Percentiles rank a stretch among this genome's conserved stretches.
phyloP scores from a whole-genome alignment of 2,113 vertebrate species.

The Promerops cafer region DNA sequence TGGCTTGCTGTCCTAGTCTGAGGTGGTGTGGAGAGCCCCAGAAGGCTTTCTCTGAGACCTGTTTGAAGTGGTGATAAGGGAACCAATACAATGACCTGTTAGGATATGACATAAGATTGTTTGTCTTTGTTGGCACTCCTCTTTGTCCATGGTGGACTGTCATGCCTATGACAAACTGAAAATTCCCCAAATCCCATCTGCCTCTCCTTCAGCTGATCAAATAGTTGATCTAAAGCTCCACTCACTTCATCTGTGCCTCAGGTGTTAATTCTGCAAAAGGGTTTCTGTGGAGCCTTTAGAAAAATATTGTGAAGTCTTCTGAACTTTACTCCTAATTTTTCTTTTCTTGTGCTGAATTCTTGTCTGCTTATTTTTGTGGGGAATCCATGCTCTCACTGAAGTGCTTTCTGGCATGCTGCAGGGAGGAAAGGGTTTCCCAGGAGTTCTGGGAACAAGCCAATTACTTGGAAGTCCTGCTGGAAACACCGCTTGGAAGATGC shows the following conservation, averaged over 20 bases:
- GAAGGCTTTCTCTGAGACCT: background rate
- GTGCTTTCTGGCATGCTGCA: background rate
- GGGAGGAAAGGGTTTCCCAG: background rate
- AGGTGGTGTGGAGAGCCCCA: background rate
- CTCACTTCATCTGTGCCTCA: background rate
- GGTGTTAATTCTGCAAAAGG: background rate
- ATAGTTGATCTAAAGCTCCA: background rate
- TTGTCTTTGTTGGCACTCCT: background rate
- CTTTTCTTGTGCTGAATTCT: background rate
- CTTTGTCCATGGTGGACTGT: background rate
- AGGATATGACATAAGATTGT: background rate
- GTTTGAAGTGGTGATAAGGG: background rate
- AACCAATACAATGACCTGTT: accelerated
- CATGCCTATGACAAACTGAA: accelerated
- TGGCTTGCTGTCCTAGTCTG: background rate
- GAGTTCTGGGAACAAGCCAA: background rate
- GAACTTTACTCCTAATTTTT: background rate
- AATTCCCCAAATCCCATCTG: background rate
- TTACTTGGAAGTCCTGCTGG: background rate
- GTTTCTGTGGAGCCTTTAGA: background rate
- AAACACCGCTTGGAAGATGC: background rate
- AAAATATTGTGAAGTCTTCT: background rate
- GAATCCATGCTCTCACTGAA: background rate
- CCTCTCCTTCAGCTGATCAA: background rate
- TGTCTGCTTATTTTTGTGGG: background rate